Conservation (phyloP, 2,797 vertebrate genomes). For the Oryzias sinensis region DNA sequence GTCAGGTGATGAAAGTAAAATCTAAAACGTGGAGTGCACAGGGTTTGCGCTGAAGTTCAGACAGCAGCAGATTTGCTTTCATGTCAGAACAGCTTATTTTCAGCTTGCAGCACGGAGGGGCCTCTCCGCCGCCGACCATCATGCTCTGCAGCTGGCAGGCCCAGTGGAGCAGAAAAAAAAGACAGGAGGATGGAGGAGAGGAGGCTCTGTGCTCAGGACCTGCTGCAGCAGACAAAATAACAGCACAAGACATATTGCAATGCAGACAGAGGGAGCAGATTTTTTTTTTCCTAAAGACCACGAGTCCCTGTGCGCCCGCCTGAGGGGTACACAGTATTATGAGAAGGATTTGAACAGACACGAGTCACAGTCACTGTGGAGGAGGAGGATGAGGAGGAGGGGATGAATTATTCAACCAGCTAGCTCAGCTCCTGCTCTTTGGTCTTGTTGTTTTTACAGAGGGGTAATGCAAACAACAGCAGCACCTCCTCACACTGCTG, state of each 20-base stretch:
- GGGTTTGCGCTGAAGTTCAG: constrained; percentile 18
- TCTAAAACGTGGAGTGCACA: background rate
- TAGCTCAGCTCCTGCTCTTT: constrained; percentile 50
- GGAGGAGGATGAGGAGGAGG: constrained; percentile 40
- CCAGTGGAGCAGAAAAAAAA: constrained; percentile 37
- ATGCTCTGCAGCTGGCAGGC: constrained; percentile 46
- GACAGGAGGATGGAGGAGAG: constrained; percentile 39
- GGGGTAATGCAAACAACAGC: constrained; percentile 54
- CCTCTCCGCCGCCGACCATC: constrained; percentile 47
- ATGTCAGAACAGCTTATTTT: constrained; percentile 14
- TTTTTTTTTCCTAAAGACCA: constrained; percentile 31
- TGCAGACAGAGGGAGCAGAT: constrained; percentile 57
- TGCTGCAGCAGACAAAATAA: constrained; percentile 59
- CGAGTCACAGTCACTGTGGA: constrained; percentile 69
- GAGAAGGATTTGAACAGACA: constrained; percentile 76
- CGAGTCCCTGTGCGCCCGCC: constrained; percentile 56
- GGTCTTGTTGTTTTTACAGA: constrained; percentile 68
- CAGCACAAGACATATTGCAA: constrained; percentile 54
- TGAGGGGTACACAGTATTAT: constrained; percentile 67
- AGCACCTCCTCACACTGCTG: constrained; percentile 51
- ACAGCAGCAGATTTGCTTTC: constrained; percentile 25
- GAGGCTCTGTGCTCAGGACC: constrained; percentile 47
- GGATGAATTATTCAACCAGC: constrained; percentile 75
- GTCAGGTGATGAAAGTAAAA: background rate
- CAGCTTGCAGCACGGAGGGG: constrained; percentile 39